Evolutionary conservation across 1,140 invertebrate species (phyloP), one percentile per base, ranked within the genome.

Genomic region (Triops cancriformis): DNA sequence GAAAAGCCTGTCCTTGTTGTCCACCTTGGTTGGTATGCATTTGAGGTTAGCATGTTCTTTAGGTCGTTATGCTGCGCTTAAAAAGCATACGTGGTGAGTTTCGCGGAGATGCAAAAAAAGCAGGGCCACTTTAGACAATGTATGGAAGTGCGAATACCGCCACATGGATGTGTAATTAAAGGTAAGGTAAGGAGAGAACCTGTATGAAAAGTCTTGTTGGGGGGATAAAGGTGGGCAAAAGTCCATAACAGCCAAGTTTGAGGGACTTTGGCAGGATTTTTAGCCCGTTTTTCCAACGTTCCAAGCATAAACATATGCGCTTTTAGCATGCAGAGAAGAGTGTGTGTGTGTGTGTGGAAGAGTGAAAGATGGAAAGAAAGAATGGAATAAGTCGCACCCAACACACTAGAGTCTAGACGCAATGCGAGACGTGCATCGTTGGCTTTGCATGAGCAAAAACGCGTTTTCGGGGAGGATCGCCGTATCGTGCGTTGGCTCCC

Each of bases 21-120:
- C 51, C 23, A 64, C 51, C 51, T 64, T 64, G 51, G 51, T 64
- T 64, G n/a, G 51, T 64, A 64, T 64, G 51, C 51, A 64, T 64
- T 64, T 64, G 51, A 23, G 51, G 23, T n/a, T 0, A 14, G 51
- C 23, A 10, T 64, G 51, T 23, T n/a, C 5, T 18, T 14, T 18
- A 64, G 14, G 51, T 64, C 23, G 51, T 64, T 37, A 37, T 37
- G 31, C 31, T 37, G 31, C 31, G 7, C 31, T 64, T 23, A 64
- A 64, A 64, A 64, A 64, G 51, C 51, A 64, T n/a, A 64, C 23
- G 14, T 23, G 51, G 51, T 64, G 18, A 64, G 51, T 18, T 64
- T 64, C 18, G 10, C 51, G 7, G 31, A 37, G 31, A 12, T 64
- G 14, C 3, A 5, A 7, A 9, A 23, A 64, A 64, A 12, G 43